Evolutionary conservation across 2,113 vertebrate genomes (phyloP).

Genomic region (Anser cygnoides): DNA sequence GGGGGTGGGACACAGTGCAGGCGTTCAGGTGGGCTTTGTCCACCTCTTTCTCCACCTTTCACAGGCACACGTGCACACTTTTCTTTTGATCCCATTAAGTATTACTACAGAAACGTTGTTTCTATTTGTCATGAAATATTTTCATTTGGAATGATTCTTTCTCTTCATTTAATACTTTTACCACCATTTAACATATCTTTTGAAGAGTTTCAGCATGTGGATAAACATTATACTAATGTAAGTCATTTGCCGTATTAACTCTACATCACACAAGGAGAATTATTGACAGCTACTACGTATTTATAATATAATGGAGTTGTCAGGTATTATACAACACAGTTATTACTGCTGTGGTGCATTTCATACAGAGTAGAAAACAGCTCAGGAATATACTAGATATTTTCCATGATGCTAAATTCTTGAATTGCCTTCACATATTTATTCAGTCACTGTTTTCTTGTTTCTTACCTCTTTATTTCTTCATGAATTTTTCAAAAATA

Average conservation of each 20-base stretch:
- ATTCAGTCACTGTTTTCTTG: neutral
- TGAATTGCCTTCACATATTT: neutral
- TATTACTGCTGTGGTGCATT: neutral
- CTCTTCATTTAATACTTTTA: neutral
- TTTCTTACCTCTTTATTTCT: neutral
- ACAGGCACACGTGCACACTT: no score
- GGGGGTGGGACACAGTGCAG: fast-evolving
- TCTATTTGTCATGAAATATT: neutral
- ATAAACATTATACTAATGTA: neutral
- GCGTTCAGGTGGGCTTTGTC: no score
- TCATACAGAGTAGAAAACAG: neutral
- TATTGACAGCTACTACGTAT: neutral
- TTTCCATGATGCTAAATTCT: neutral
- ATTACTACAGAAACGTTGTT: neutral
- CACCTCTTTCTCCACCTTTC: fast-evolving
- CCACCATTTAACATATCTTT: neutral
- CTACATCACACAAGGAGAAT: neutral
- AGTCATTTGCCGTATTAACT: neutral
- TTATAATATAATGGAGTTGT: neutral
- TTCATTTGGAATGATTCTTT: neutral
- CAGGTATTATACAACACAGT: neutral
- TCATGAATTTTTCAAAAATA: neutral
- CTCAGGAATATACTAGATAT: neutral
- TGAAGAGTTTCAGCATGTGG: neutral
- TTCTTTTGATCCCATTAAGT: neutral